Conservation (phyloP, 2,888 invertebrate genomes). For the Caenorhabditis plicata region DNA sequence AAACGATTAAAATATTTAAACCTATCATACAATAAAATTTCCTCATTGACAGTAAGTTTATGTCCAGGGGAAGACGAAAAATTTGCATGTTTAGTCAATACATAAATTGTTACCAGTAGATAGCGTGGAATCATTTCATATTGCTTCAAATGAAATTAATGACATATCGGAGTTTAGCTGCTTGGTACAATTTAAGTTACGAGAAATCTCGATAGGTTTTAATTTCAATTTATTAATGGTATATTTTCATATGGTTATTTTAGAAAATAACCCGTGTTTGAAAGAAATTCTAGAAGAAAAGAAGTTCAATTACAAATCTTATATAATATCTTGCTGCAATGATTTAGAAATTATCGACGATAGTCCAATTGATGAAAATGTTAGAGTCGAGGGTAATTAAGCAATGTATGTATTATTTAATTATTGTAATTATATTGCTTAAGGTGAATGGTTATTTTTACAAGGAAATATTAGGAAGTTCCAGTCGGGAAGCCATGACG, state of each 20-base stretch:
- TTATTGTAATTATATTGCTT: neutral
- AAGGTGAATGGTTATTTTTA: conserved; percentile 19
- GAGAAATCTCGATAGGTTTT: conserved; percentile 1
- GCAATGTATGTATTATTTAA: neutral
- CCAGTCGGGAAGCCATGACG: conserved; percentile 11
- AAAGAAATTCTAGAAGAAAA: too few relatives aligned
- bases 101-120: neutral
- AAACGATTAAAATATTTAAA: neutral
- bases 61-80: neutral
- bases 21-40: conserved; percentile 13
- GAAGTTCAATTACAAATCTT: conserved; percentile 14
- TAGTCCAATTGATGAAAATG: conserved; percentile 6
- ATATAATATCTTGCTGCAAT: conserved; percentile 20
- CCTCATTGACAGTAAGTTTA: conserved; percentile 8
- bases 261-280: neutral
- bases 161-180: conserved; percentile 20
- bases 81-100: conserved; percentile 2
- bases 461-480: conserved; percentile 15
- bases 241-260: too few relatives aligned
- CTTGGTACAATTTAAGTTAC: conserved; percentile 5
- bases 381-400: conserved; percentile 6
- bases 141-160: conserved; percentile 15
- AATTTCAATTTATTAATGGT: too few relatives aligned
- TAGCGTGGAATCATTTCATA: conserved; percentile 4
- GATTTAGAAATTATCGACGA: conserved; percentile 7